Base-by-base conservation (phyloP, 2,113 vertebrate species). In the Eurypyga helias region DNA sequence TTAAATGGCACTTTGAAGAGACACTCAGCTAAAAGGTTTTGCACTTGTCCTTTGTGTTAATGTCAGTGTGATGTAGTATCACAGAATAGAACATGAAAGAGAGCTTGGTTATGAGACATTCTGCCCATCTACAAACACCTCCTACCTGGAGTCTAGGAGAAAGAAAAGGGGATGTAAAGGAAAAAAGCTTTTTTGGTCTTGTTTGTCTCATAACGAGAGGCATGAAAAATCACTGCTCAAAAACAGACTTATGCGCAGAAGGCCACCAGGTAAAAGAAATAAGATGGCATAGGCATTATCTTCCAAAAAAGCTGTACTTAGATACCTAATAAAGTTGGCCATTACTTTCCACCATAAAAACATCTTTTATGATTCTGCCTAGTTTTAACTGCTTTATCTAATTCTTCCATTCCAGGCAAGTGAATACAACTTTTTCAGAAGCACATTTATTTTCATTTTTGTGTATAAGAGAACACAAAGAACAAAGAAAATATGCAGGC, bases 21-120 rank as follows among this genome's bases (percentile, higher is more conserved):
- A 97, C 73, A 77, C 57, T 93, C 49, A 62, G 41, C 62, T 94
- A 93, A 94, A 95, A 94, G 89, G 77, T 89, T 96, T 90, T 93
- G 73, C 70, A 88, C 83, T 96, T 92, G 43, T 86, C 62, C 60
- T 96, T 93, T 90, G 61, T 87, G 51, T 87, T 85, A 60, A 87
- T 83, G 84, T 94, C 61, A 79, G 21, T 41, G 78, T 85, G 87
- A 95, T 82, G 58, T 29, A 94, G 81, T 69, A 73, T 48, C 55
- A 82, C 77, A 91, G 89, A 92, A 87, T 7, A 71, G 65, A 93
- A 81, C 90, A 84, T 54, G 71, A 87, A 94, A 83, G 72, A 73
- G 91, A 86, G 55, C 64, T 82, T 79, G 69, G 64, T 93, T 93
- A 89, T 88, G 55, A 90, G 83, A 87, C 43, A 58, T 62, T 86